Conservation (phyloP, 1,140 invertebrate genomes). For the Cyphomyrmex costatus region DNA sequence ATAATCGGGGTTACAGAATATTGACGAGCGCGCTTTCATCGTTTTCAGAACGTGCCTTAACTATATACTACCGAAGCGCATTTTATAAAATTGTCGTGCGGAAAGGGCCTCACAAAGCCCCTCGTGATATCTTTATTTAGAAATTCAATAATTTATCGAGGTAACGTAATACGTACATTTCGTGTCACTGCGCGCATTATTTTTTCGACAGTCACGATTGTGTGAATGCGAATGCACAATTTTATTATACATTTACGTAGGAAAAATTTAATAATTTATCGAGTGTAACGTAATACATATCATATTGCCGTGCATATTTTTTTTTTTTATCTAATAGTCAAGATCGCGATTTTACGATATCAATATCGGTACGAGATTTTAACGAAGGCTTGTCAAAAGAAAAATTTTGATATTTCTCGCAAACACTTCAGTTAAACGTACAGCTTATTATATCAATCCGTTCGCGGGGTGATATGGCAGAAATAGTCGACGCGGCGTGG, state of each 20-base stretch:
- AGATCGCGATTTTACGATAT: constrained; percentile 36
- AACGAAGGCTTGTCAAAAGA: neutral
- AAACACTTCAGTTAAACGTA: constrained; percentile 47
- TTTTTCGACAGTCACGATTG: constrained; percentile 7
- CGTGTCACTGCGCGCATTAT: neutral
- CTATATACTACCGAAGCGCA: constrained; percentile 25
- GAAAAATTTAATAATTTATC: constrained; percentile 32
- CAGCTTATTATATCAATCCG: constrained; percentile 55
- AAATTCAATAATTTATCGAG: constrained; percentile 29
- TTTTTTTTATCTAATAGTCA: constrained; percentile 19
- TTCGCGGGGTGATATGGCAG: constrained; percentile 32
- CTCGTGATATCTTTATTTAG: constrained; percentile 10
- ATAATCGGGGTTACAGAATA: constrained; percentile 65
- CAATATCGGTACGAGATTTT: constrained; percentile 32
- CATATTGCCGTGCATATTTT: neutral
- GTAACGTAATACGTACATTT: constrained; percentile 22
- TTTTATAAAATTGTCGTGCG: constrained; percentile 46
- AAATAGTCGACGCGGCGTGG: constrained; percentile 26
- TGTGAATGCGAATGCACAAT: neutral
- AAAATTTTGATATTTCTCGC: constrained; percentile 37
- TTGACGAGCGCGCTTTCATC: constrained; percentile 56
- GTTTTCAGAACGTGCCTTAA: constrained; percentile 58
- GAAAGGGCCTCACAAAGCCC: constrained; percentile 11
- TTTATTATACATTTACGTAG: constrained; percentile 6
- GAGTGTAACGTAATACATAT: constrained; percentile 5